A percentile compares a stretch with the other conserved stretches of the same genome.
Evolutionary conservation across 2,888 invertebrate species (phyloP).

Genomic region (Magallana nippona): DNA sequence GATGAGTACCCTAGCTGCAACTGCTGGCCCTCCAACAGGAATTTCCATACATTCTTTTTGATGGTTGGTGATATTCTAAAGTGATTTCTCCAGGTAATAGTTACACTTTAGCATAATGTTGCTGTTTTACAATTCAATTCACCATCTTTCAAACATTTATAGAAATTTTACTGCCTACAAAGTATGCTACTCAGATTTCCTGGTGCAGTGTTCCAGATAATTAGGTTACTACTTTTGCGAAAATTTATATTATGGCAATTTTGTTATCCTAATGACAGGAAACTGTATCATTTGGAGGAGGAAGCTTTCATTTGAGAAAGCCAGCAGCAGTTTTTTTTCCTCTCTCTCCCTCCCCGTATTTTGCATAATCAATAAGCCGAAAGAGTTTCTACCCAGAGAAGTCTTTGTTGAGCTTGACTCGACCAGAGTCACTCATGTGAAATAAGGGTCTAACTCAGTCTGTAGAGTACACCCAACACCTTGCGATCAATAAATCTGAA

Average conservation of each 20-base stretch:
- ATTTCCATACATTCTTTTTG: slow-evolving; percentile 2
- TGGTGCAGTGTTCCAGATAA: background rate
- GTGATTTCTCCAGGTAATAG: slow-evolving; percentile 11
- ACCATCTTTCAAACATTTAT: background rate
- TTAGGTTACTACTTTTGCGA: background rate
- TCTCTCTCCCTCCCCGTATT: background rate
- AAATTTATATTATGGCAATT: slow-evolving; percentile 1
- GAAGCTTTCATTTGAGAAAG: slow-evolving; percentile 30
- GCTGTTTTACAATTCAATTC: background rate
- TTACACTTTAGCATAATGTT: background rate
- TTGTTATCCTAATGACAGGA: slow-evolving; percentile 23
- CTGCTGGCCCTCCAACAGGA: background rate
- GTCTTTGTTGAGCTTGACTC: background rate
- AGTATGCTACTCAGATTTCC: background rate
- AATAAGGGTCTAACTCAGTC: slow-evolving; percentile 2
- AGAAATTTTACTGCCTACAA: slow-evolving; percentile 15
- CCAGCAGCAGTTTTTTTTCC: background rate
- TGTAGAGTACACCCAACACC: slow-evolving; percentile 1
- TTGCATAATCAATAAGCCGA: slow-evolving; percentile 27
- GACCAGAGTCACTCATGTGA: slow-evolving; percentile 15
- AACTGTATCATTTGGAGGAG: slow-evolving; percentile 14
- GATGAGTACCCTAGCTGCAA: slow-evolving; percentile 17
- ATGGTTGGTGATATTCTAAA: slow-evolving; percentile 10
- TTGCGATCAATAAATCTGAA: slow-evolving; percentile 1
- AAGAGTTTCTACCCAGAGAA: slow-evolving; percentile 20